Percentiles rank a stretch among this genome's conserved stretches.
phyloP scores from a whole-genome alignment of 2,888 invertebrate genomes.

The Leucophenga montana region DNA sequence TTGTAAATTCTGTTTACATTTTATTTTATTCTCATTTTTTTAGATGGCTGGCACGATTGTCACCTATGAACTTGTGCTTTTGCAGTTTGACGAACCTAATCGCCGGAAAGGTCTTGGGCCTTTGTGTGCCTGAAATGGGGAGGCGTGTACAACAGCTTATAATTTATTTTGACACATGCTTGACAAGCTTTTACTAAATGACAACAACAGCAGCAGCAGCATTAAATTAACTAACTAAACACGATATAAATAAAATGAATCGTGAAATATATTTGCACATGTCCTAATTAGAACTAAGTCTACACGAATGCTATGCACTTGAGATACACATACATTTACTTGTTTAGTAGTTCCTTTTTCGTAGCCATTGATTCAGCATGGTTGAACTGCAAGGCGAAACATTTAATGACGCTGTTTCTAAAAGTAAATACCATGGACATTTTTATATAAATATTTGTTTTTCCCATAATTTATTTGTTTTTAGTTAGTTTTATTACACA shows the following conservation, averaged over 20 bases:
- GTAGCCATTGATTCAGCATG: slow-evolving; percentile 19
- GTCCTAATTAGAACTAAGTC: not conserved
- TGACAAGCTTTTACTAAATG: not conserved
- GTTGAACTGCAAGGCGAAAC: slow-evolving; percentile 61
- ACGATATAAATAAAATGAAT: not conserved
- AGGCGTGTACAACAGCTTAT: slow-evolving; percentile 40
- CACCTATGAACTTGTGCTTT: slow-evolving; percentile 80
- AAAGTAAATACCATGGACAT: slow-evolving; percentile 46
- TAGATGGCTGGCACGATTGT: slow-evolving; percentile 79
- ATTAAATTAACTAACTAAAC: slow-evolving; percentile 1
- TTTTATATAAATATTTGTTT: not conserved
- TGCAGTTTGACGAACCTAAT: slow-evolving; percentile 76
- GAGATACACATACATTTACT: too few relatives aligned
- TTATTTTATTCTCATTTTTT: too few relatives aligned
- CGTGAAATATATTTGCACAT: not conserved
- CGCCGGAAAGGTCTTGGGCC: slow-evolving; percentile 63
- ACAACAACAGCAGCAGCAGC: not conserved
- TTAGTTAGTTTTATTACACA: slow-evolving; percentile 66
- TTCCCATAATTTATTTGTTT: not conserved
- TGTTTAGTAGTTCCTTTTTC: slow-evolving; percentile 39
- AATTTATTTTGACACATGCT: slow-evolving; percentile 51
- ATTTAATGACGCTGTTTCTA: slow-evolving; percentile 60
- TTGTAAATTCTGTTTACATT: slow-evolving; percentile 5
- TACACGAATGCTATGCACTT: slow-evolving; percentile 27
- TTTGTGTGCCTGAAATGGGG: slow-evolving; percentile 57